These are phyloP conservation scores for Peromyscus polionotus DNA, from an alignment of 2,113 vertebrate species.

Conservation along the genomic window DNA sequence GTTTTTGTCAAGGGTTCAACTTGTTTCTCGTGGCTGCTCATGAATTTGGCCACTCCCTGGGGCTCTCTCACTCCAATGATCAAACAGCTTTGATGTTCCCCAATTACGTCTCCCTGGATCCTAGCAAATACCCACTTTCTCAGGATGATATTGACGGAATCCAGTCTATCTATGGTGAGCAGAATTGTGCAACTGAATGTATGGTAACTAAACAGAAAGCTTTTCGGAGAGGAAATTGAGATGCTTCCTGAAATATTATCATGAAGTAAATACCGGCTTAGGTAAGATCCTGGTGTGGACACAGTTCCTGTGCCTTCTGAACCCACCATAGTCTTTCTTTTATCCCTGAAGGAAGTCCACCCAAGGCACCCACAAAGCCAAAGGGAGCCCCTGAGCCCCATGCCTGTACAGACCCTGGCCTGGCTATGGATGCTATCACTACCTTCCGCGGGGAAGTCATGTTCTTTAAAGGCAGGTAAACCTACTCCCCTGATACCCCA, in stretches of 20 bases:
- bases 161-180: conserved; percentile 96
- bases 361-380: conserved; percentile 76
- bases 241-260: conserved; percentile 65
- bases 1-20: conserved; percentile 89
- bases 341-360: conserved; percentile 76
- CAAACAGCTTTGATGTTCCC: conserved; percentile 94
- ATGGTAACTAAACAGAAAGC: background rate
- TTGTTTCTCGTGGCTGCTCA: conserved; percentile 97
- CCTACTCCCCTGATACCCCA: conserved; percentile 20
- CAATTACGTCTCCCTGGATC: conserved; percentile 88
- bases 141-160: conserved; percentile 93
- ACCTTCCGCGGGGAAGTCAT: conserved; percentile 90
- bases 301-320: conserved; percentile 58
- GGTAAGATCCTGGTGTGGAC: conserved; percentile 49
- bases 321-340: conserved; percentile 64
- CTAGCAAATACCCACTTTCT: conserved; percentile 89
- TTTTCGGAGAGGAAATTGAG: conserved; percentile 59
- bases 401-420: conserved; percentile 87
- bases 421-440: conserved; percentile 92
- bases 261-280: conserved; percentile 55
- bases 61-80: conserved; percentile 93
- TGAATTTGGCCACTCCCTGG: conserved; percentile 96
- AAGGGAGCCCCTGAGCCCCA: conserved; percentile 82
- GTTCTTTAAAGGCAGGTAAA: conserved; percentile 96
- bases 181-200: conserved; percentile 14